Evolutionary conservation across 2,113 vertebrate species (phyloP), one percentile per base, ranked within the genome.

Genomic region (Pungitius pungitius): DNA sequence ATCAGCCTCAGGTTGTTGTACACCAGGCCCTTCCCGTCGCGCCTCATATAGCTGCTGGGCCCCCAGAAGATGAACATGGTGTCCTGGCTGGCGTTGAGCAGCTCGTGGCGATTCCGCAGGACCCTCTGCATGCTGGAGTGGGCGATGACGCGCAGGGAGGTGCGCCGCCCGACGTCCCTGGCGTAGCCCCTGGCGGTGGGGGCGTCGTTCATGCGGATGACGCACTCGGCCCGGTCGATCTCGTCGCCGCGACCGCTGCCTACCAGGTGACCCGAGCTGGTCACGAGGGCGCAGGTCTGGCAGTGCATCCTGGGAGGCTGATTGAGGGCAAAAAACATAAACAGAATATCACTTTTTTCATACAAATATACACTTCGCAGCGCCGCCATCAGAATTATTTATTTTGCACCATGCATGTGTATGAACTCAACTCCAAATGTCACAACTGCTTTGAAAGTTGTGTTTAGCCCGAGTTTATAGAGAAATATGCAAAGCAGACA

Each of bases 31-130:
- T 98, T 97, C 13, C 98, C 97, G 4, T 99, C 98, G 3, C 95
- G 92, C 80, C 97, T 91, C 98, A 99, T 99, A 92, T 97, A 98
- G 93, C 90, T 96, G 94, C 96, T 96, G n/a, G 98, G 97, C 4
- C 98, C 98, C 98, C 98, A 99, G 95, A 99, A 99, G 91, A 99
- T 95, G 91, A 99, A 98, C 62, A 96, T 95, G 0, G 97, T 94
- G 56, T 97, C 96, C 8, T 96, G 96, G 92, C 95, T 99, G 89
- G 93, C 93, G 8, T 99, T 98, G 52, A 99, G 92, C 80, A 99
- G 95, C 90, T 98, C 95, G 0, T 96, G 93, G 75, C 96, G 96
- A 20, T 94, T 96, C 7, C 96, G 91, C 67, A 98, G 83, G 27
- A 98, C 97, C 55, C 97, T 91, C 93, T 99, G 97, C 78, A 99